These are phyloP conservation scores for Chaetodon trifascialis DNA, from an alignment of 2,113 vertebrate species.

Conservation along the genomic window DNA sequence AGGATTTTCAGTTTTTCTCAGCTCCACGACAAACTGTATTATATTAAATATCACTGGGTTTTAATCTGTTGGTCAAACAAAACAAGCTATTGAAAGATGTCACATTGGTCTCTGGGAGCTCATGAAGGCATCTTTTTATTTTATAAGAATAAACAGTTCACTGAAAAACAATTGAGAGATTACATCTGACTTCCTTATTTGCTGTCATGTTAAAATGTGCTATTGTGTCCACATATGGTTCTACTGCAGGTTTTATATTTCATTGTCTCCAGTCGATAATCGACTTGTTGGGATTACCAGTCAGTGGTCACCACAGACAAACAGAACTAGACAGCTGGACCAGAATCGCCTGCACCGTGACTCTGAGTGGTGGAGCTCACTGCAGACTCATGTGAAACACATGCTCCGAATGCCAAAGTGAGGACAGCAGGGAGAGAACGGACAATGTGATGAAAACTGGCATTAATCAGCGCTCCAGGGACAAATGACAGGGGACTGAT, in stretches of 20 bases:
- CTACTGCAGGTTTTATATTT: background rate
- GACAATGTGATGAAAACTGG: slow-evolving; percentile 2
- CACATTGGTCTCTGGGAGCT: too few relatives aligned
- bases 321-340: background rate
- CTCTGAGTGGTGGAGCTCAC: slow-evolving; percentile 3
- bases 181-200: too few relatives aligned
- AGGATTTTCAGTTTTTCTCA: too few relatives aligned
- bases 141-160: too few relatives aligned
- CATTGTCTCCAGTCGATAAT: background rate
- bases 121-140: too few relatives aligned
- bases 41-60: too few relatives aligned
- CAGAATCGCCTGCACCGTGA: background rate
- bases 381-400: background rate
- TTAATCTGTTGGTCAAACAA: too few relatives aligned
- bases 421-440: background rate
- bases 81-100: too few relatives aligned
- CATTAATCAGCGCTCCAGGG: slow-evolving; percentile 16
- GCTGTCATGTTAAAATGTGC: background rate
- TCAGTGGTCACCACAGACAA: background rate
- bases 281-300: background rate
- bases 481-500: background rate
- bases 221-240: background rate
- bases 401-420: background rate
- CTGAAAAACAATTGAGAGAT: too few relatives aligned
- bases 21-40: too few relatives aligned